Conservation (phyloP, 2,113 vertebrate species). For the Marmota flaviventris region DNA sequence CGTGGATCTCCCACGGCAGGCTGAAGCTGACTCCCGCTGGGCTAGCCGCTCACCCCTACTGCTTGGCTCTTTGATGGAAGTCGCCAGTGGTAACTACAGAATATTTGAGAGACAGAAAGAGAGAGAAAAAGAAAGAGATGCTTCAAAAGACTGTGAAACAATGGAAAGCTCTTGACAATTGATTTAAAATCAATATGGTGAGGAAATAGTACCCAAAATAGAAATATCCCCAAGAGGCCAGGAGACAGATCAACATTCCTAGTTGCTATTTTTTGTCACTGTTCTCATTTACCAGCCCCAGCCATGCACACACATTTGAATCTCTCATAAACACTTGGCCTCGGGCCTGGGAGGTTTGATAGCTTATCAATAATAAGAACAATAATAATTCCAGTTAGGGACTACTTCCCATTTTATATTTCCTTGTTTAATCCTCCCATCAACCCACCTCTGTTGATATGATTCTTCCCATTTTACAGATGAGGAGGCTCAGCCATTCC, state of each 20-base stretch:
- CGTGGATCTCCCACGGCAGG: background rate
- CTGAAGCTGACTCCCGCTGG: background rate
- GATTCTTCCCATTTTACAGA: constrained; percentile 55
- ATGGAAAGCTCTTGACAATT: constrained; percentile 75
- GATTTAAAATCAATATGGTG: constrained; percentile 71
- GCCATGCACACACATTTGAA: background rate
- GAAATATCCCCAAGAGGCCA: constrained; percentile 53
- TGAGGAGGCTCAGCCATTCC: background rate
- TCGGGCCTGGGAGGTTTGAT: background rate
- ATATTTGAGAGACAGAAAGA: constrained; percentile 40
- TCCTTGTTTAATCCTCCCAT: background rate
- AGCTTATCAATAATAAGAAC: constrained; percentile 16
- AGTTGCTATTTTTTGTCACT: background rate
- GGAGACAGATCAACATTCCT: background rate
- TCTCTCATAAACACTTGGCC: background rate
- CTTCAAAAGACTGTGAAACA: constrained; percentile 65
- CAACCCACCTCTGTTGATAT: background rate
- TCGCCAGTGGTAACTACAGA: constrained; percentile 32
- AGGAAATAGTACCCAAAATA: constrained; percentile 67
- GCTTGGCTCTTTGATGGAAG: background rate
- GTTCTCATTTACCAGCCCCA: background rate
- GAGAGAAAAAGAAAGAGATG: background rate
- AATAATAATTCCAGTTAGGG: constrained; percentile 3
- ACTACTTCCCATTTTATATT: background rate
- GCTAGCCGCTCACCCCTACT: background rate